phyloP scores from a whole-genome alignment of 2,113 vertebrate genomes.

The Dascyllus trimaculatus region DNA sequence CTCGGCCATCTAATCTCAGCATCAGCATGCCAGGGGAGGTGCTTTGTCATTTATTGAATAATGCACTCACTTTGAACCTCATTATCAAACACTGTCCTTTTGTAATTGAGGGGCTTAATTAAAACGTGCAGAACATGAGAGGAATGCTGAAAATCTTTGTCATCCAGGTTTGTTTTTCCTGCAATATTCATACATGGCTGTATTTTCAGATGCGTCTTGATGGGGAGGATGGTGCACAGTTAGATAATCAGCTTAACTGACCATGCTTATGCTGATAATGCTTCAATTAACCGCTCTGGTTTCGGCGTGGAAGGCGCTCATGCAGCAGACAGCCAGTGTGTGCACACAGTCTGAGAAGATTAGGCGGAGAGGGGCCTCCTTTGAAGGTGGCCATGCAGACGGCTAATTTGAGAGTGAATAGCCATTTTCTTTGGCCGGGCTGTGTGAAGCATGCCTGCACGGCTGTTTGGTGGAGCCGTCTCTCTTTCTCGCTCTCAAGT shows the following conservation, averaged over 20 bases:
- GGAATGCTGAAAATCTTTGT: background rate
- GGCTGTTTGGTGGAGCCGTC: conserved; percentile 51
- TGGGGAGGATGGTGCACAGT: conserved; percentile 13
- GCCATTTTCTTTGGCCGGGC: conserved; percentile 67
- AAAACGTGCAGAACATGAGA: conserved; percentile 14
- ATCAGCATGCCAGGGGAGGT: conserved; percentile 25
- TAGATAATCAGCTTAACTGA: conserved; percentile 68
- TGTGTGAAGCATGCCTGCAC: conserved; percentile 39
- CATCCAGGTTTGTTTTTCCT: background rate
- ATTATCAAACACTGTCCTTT: conserved; percentile 36
- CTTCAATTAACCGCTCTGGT: conserved; percentile 67
- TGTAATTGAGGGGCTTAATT: conserved; percentile 29
- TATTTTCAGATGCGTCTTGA: conserved; percentile 10
- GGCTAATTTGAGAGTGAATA: conserved; percentile 77
- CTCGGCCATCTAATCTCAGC: conserved; percentile 42
- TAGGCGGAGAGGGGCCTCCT: conserved; percentile 61
- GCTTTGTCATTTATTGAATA: conserved; percentile 33
- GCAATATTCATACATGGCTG: background rate
- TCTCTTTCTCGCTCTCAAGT: conserved; percentile 36
- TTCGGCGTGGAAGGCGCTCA: conserved; percentile 34
- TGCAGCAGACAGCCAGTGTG: conserved; percentile 57
- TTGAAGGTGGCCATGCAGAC: conserved; percentile 67
- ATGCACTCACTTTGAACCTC: conserved; percentile 30
- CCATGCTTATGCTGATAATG: conserved; percentile 53
- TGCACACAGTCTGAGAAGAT: conserved; percentile 68